phyloP scores from a whole-genome alignment of 2,888 invertebrate species.

The Scaptomyza reducta region DNA sequence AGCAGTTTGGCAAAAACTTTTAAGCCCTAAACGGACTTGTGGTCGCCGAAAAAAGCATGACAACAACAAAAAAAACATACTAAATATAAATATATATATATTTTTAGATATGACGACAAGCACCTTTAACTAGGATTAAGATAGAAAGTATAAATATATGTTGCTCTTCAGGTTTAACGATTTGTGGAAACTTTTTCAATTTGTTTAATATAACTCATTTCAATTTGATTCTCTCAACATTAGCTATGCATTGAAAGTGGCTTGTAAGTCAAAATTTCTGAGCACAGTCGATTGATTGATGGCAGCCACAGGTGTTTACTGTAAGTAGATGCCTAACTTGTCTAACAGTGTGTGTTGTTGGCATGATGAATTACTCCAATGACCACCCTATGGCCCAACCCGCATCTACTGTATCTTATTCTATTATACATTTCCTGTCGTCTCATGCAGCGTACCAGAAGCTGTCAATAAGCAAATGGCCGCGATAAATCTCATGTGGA shows the following conservation, averaged over 20 bases:
- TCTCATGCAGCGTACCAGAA: conserved; percentile 48
- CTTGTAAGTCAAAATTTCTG: conserved; percentile 41
- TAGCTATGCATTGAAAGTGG: conserved; percentile 34
- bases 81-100: neutral
- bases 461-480: conserved; percentile 72
- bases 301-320: conserved; percentile 64
- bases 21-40: conserved; percentile 51
- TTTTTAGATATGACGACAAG: neutral
- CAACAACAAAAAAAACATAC: neutral
- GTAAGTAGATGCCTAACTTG: conserved; percentile 22
- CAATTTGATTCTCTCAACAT: conserved; percentile 14
- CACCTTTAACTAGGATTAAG: conserved; percentile 18
- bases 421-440: conserved; percentile 54
- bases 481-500: conserved; percentile 60
- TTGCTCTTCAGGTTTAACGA: neutral
- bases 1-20: conserved; percentile 49
- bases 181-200: conserved; percentile 44
- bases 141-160: neutral
- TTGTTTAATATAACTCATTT: conserved; percentile 42
- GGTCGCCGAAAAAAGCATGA: conserved; percentile 34
- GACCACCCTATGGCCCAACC: neutral
- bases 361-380: conserved; percentile 67
- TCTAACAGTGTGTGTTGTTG: conserved; percentile 10
- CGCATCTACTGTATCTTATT: conserved; percentile 34
- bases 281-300: conserved; percentile 42